Base-by-base conservation (phyloP, 2,113 vertebrate species). In the Scophthalmus maximus region DNA sequence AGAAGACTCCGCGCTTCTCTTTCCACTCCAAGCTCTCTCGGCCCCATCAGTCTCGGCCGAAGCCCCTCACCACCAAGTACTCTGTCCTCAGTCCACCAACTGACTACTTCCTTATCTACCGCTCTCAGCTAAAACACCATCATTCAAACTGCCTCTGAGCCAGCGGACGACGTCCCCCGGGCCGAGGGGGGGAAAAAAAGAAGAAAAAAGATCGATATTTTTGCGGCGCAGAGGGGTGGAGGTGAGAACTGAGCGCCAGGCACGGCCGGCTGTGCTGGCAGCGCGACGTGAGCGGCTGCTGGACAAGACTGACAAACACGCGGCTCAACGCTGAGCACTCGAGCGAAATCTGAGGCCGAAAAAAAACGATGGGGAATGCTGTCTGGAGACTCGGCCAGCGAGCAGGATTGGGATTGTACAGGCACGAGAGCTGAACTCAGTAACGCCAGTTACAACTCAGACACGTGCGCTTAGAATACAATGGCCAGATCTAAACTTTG, bases 31-130 rank as follows among this genome's bases (percentile, higher is more conserved):
- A 73, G 73, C 53, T 81, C 65, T 57, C 72, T 77, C 59, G 78
- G 59, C 75, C n/a, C 61, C 81, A 82, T 87, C 85, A 49, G 59
- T 87, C 62, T 81, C 68, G 76, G 73, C 85, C 86, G 72, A 56
- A 76, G 60, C 53, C 15, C 58, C 60, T 67, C 55, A 53, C 84
- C 65, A 63, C 55, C 67, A 75, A 78, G 66, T 23, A 34, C 66
- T 74, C 50, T 40, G 34, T 70, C 76, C 79, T 74, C 70, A 55
- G 52, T 76, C 71, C 71, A 61, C 53, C 40, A n/a, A 64, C 74
- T 42, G 72, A 71, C 68, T 76, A 47, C 71, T 29, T 74, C 56
- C 81, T 88, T 88, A 88, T 87, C 87, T 84, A 44, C 42, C 38
- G n/a, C 80, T 71, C 83, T 84, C 77, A 76, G 80, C 73, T 47